phyloP scores from a whole-genome alignment of 2,888 invertebrate genomes.

The Apotomis betuletana region DNA sequence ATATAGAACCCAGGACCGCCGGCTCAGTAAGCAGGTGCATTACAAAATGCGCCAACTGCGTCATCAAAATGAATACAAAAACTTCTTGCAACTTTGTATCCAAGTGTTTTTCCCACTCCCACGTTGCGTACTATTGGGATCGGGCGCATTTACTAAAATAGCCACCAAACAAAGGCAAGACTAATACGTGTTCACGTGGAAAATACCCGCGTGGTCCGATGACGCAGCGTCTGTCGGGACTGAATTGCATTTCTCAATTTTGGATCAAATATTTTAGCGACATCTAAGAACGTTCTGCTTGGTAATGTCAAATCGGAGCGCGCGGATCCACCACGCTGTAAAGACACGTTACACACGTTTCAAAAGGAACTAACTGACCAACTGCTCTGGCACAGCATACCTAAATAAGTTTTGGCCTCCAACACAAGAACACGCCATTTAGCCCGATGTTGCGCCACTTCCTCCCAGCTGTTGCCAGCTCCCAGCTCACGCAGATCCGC shows the following conservation, averaged over 20 bases:
- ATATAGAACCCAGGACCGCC: no score
- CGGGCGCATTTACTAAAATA: constrained; percentile 19
- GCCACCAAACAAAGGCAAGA: constrained; percentile 28
- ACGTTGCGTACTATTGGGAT: constrained; percentile 16
- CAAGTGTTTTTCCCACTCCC: neutral
- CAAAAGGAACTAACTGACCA: no score
- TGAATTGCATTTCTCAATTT: constrained; percentile 31
- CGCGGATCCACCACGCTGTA: neutral
- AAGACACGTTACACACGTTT: no score
- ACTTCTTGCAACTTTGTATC: neutral
- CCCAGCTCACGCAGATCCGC: no score
- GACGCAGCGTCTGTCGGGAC: constrained; percentile 67
- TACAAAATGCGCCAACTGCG: no score
- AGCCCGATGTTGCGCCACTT: no score
- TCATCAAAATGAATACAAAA: no score
- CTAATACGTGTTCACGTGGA: constrained; percentile 54
- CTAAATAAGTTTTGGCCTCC: no score
- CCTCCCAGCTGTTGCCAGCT: no score
- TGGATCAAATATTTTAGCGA: constrained; percentile 17
- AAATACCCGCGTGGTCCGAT: constrained; percentile 63
- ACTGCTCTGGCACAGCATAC: no score
- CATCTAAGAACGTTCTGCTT: constrained; percentile 1
- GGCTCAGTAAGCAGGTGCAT: no score
- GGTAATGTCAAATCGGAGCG: neutral
- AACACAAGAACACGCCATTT: no score